Base-by-base conservation (phyloP, 1,140 invertebrate genomes). In the Drosophila kepulauana region DNA sequence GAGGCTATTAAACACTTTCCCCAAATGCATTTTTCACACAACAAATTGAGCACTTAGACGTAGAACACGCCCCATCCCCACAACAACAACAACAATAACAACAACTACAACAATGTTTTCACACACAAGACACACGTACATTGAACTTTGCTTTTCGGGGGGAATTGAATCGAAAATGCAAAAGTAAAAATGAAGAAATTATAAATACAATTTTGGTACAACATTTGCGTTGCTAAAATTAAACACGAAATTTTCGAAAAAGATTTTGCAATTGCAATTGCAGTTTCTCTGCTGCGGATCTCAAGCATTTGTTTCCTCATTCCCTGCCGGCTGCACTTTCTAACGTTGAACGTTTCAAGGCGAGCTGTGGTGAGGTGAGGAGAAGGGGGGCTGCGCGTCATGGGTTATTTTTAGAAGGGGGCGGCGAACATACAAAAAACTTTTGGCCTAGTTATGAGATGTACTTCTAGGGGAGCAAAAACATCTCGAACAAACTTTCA, bases 291-390 rank as follows among this genome's bases (percentile, higher is more conserved):
- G 15, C 15, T 25, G 20, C 20, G 20, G 33, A 35, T 73, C 33
- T 54, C 45, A 52, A 76, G 84, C 84, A 88, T 88, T 84, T 67
- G 73, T 81, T 89, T 88, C 85, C 85, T 88, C 84, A 89, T 88
- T 87, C 77, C 71, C 69, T 56, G 63, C 65, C 45, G 51, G 69
- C 68, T 56, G 63, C 64, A 78, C 64, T 75, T 74, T 74, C 52
- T 62, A 46, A 25, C 20, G 48, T 10, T 11, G 45, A 46, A 25
- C 20, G 48, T 10, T 11, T 52, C 6, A 41, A 13, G 25, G 11
- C 11, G 35, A 35, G 33, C 33, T 8, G 33, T 1, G 33, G 15
- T 8, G 8, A 10, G 51, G 7, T 15, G 33, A 5, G 51, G 16
- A 28, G 20, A 57, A 1, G 33, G 13, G 43, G 6, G 49, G 6